Percentiles rank a stretch among this genome's conserved stretches.
Conservation (phyloP, 2,797 vertebrate genomes). For the Tamandua tetradactyla region DNA sequence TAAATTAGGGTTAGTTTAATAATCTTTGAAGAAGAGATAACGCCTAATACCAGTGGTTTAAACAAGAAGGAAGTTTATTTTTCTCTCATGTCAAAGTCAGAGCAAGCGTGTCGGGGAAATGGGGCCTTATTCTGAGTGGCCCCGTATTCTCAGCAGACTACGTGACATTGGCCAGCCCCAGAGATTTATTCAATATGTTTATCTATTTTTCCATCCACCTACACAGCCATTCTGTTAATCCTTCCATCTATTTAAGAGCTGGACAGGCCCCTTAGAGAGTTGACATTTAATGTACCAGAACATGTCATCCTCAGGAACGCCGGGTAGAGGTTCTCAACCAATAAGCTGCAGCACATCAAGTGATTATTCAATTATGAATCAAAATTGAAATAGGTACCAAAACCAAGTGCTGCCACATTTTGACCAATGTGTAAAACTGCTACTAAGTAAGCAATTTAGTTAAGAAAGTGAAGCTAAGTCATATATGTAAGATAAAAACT, state of each 20-base stretch:
- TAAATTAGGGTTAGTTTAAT: background rate
- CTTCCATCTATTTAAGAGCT: background rate
- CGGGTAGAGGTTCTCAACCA: background rate
- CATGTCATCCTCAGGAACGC: background rate
- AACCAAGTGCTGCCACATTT: background rate
- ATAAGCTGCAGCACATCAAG: too few species aligned
- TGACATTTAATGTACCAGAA: background rate
- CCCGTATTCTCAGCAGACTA: accelerated
- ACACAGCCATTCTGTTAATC: background rate
- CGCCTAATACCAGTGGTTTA: background rate
- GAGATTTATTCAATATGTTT: background rate
- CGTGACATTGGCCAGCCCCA: background rate
- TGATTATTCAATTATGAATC: too few species aligned
- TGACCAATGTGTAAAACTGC: background rate
- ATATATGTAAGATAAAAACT: background rate
- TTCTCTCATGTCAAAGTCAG: background rate
- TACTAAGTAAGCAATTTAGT: background rate
- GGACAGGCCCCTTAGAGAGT: background rate
- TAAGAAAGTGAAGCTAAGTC: background rate
- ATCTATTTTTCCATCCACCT: background rate
- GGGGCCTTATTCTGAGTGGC: background rate
- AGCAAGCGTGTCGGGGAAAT: background rate
- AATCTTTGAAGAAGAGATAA: background rate
- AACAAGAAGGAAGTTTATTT: background rate
- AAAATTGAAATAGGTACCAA: too few species aligned